Conservation (phyloP, 2,888 invertebrate species). For the Diaprepes abbreviatus region DNA sequence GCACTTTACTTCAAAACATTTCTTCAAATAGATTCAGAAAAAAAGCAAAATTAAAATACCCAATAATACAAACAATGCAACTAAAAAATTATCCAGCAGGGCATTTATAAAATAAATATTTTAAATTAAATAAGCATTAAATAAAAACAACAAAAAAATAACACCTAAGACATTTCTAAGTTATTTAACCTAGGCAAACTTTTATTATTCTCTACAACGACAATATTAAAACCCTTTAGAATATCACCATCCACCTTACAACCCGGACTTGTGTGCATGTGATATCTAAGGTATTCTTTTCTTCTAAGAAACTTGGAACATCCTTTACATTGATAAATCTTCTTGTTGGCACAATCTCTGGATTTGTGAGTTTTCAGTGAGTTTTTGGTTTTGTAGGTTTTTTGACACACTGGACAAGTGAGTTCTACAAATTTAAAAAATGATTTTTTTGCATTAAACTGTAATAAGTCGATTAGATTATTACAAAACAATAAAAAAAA, state of each 20-base stretch:
- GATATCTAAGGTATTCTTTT: slow-evolving; percentile 10
- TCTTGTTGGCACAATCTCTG: slow-evolving; percentile 29
- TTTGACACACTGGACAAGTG: slow-evolving; percentile 47
- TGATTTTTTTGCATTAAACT: too few relatives aligned
- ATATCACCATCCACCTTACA: slow-evolving; percentile 13
- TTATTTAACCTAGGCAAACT: not conserved
- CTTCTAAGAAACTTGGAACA: slow-evolving; percentile 19
- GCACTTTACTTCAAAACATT: too few relatives aligned
- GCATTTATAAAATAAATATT: too few relatives aligned
- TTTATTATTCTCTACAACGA: slow-evolving; percentile 2
- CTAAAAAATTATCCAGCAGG: too few relatives aligned
- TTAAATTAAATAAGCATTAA: too few relatives aligned
- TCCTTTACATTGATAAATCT: slow-evolving; percentile 23
- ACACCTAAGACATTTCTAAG: not conserved
- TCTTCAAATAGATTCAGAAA: too few relatives aligned
- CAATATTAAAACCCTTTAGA: slow-evolving; percentile 12
- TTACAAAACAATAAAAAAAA: too few relatives aligned
- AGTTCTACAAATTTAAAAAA: too few relatives aligned
- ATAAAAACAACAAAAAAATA: too few relatives aligned
- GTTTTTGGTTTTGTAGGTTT: slow-evolving; percentile 47
- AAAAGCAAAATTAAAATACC: too few relatives aligned
- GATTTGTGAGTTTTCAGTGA: slow-evolving; percentile 46
- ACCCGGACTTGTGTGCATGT: slow-evolving; percentile 1
- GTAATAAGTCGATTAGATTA: too few relatives aligned
- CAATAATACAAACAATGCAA: too few relatives aligned